A percentile compares a stretch with the other conserved stretches of the same genome.
These are phyloP conservation scores for Papilio gigon DNA, from an alignment of 2,888 invertebrate genomes.

Conservation along the genomic window DNA sequence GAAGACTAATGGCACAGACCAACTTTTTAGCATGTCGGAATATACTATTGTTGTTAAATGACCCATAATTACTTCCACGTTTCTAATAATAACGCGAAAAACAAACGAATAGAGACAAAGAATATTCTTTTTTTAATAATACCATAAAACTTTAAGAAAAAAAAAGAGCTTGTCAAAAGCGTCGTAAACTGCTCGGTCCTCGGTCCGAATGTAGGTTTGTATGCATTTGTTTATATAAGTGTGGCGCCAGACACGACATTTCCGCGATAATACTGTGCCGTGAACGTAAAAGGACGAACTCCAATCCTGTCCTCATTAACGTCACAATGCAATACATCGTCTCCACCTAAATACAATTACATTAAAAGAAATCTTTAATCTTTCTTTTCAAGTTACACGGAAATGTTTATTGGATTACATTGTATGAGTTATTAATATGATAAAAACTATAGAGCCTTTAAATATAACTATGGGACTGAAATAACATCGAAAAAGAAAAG, in stretches of 20 bases:
- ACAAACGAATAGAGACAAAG: background rate
- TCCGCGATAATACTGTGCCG: constrained; percentile 36
- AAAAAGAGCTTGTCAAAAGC: background rate
- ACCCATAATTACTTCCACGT: too few relatives aligned
- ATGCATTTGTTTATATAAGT: constrained; percentile 27
- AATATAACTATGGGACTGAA: constrained; percentile 4
- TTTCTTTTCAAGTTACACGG: constrained; percentile 2
- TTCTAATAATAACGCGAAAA: background rate
- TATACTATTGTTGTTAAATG: too few relatives aligned
- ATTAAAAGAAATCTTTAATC: constrained; percentile 1
- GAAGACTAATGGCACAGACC: too few relatives aligned
- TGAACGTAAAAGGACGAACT: constrained; percentile 36
- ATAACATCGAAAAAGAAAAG: background rate
- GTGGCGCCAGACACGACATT: constrained; percentile 34
- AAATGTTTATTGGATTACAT: constrained; percentile 29
- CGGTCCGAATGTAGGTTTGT: constrained; percentile 26
- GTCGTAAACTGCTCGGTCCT: constrained; percentile 26
- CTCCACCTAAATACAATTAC: constrained; percentile 26
- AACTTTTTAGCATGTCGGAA: too few relatives aligned
- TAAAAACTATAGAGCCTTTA: constrained; percentile 11
- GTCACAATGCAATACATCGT: constrained; percentile 28
- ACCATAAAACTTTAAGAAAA: background rate
- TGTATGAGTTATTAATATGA: constrained; percentile 24
- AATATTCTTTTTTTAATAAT: background rate
- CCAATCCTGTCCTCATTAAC: constrained; percentile 34